Conservation (phyloP, 2,797 vertebrate species). For the Tachyglossus aculeatus region DNA sequence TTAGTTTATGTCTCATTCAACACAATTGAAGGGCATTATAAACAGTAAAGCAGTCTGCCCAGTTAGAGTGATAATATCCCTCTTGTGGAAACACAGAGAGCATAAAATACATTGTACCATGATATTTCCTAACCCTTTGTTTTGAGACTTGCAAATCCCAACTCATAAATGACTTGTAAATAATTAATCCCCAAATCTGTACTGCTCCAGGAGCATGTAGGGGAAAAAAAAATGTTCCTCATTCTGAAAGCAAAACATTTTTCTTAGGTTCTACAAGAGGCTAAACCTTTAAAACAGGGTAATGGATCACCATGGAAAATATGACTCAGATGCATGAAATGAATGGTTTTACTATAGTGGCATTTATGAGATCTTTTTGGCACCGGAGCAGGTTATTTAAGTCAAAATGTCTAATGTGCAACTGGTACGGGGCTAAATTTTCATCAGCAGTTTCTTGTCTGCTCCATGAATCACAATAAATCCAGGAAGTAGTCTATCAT, state of each 20-base stretch:
- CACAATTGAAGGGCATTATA: neutral
- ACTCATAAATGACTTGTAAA: constrained; percentile 60
- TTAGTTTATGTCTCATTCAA: constrained; percentile 2
- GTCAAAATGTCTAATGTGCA: constrained; percentile 27
- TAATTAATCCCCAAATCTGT: constrained; percentile 67
- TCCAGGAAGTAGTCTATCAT: neutral
- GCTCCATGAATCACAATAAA: constrained; percentile 31
- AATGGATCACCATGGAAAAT: constrained; percentile 18
- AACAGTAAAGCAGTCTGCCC: constrained; percentile 11
- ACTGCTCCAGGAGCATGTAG: constrained; percentile 27
- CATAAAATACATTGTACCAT: constrained; percentile 8
- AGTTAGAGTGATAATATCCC: neutral
- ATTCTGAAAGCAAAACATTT: constrained; percentile 54
- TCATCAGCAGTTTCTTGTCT: constrained; percentile 42
- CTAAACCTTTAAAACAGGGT: constrained; percentile 35
- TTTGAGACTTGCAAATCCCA: constrained; percentile 47
- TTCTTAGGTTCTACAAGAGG: constrained; percentile 41
- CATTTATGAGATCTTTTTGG: constrained; percentile 22
- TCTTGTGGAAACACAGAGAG: constrained; percentile 28
- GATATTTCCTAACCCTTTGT: constrained; percentile 38
- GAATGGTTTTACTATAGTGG: constrained; percentile 31
- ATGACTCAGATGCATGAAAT: constrained; percentile 35
- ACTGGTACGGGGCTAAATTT: neutral
- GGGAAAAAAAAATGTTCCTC: constrained; percentile 35
- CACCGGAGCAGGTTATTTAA: constrained; percentile 28